Percentiles rank a stretch among this genome's conserved stretches.
Evolutionary conservation across 2,888 invertebrate genomes (phyloP).

Genomic region (Thumatha senex): DNA sequence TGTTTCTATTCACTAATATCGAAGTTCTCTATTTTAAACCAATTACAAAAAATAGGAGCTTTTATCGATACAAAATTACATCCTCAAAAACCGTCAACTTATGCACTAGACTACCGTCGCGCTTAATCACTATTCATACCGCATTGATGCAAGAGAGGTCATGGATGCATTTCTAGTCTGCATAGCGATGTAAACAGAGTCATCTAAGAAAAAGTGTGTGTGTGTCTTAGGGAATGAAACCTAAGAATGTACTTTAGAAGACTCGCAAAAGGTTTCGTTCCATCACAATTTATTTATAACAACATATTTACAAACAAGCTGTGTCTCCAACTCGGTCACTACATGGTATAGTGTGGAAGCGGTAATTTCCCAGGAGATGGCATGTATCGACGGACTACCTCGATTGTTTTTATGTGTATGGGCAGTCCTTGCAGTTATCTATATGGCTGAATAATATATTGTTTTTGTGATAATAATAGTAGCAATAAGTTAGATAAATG

Average conservation of each 20-base stretch:
- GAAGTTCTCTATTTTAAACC: no score
- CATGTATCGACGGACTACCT: conserved; percentile 55
- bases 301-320: conserved; percentile 44
- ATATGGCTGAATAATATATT: conserved; percentile 26
- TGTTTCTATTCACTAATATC: no score
- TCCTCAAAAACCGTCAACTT: no score
- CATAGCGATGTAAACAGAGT: no score
- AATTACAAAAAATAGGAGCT: no score
- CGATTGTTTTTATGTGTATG: conserved; percentile 42
- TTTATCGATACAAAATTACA: no score
- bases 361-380: conserved; percentile 63
- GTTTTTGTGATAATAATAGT: not conserved
- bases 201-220: not conserved
- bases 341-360: conserved; percentile 33
- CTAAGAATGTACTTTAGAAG: conserved; percentile 4
- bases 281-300: conserved; percentile 57
- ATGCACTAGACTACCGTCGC: no score
- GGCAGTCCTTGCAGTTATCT: conserved; percentile 25
- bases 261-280: conserved; percentile 31
- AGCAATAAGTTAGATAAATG: no score
- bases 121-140: no score
- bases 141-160: no score
- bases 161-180: no score
- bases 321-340: conserved; percentile 48
- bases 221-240: not conserved